These are phyloP conservation scores for Scaptodrosophila lebanonensis DNA, from an alignment of 1,140 invertebrate genomes.

Conservation along the genomic window DNA sequence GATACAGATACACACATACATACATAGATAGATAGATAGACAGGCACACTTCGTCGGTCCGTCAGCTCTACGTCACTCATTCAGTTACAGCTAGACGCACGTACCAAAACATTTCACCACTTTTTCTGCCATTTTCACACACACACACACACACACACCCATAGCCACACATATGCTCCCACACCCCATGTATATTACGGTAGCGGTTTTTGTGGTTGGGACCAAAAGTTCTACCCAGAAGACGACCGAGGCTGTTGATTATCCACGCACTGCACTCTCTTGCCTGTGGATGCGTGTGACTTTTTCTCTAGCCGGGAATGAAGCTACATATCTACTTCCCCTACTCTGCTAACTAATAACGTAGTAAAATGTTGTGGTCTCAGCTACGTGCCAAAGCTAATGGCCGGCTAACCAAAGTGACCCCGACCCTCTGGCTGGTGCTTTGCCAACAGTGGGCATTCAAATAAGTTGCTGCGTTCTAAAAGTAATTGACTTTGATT, in stretches of 20 bases:
- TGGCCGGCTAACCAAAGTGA: conserved; percentile 26
- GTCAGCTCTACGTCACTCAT: conserved; percentile 20
- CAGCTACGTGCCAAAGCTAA: conserved; percentile 57
- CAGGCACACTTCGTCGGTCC: conserved; percentile 5
- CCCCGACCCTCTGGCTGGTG: too few species aligned
- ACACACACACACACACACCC: conserved; percentile 19
- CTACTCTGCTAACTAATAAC: background rate
- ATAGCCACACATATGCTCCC: conserved; percentile 25
- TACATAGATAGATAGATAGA: background rate
- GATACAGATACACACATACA: background rate
- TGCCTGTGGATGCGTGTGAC: too few species aligned
- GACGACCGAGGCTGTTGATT: conserved; percentile 47
- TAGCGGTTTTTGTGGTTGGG: conserved; percentile 57
- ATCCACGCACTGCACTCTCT: conserved; percentile 39
- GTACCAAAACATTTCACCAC: conserved; percentile 20
- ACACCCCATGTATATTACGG: conserved; percentile 12
- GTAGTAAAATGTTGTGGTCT: conserved; percentile 36
- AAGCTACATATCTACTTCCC: conserved; percentile 1
- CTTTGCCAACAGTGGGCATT: conserved; percentile 23
- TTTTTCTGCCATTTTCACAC: conserved; percentile 52
- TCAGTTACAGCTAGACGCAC: conserved; percentile 25
- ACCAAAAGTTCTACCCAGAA: conserved; percentile 39
- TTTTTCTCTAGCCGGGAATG: conserved; percentile 2
- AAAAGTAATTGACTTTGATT: too few species aligned
- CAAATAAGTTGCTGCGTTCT: conserved; percentile 54